A percentile compares a stretch with the other conserved stretches of the same genome.
These are phyloP conservation scores for Galeopsomyia nigrocyanea DNA, from an alignment of 2,888 invertebrate genomes.

Conservation along the genomic window DNA sequence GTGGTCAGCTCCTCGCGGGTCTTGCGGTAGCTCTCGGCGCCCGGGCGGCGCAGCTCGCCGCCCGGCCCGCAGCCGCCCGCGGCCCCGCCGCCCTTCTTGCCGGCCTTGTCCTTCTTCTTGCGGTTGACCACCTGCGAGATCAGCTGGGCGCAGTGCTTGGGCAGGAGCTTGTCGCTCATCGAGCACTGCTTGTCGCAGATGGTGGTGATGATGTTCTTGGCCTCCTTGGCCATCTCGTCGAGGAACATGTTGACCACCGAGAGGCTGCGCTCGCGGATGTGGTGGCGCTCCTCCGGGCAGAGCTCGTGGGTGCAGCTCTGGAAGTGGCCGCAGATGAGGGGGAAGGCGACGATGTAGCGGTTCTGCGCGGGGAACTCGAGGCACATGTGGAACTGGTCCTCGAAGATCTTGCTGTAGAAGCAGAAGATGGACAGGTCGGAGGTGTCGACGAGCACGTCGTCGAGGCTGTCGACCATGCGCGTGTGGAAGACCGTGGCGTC, in stretches of 20 bases:
- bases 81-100: conserved; percentile 74
- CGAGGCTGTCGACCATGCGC: conserved; percentile 97
- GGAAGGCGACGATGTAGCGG: conserved; percentile 97
- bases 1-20: conserved; percentile 96
- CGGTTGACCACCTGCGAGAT: conserved; percentile 90
- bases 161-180: conserved; percentile 93
- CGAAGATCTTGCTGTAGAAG: conserved; percentile 96
- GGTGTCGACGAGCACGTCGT: conserved; percentile 96
- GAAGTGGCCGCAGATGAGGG: conserved; percentile 97
- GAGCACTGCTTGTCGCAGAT: conserved; percentile 99
- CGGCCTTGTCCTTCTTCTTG: conserved; percentile 93
- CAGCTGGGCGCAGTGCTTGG: conserved; percentile 94
- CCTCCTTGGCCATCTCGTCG: conserved; percentile 99
- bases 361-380: conserved; percentile 99
- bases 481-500: conserved; percentile 98
- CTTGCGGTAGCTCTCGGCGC: conserved; percentile 95
- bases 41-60: conserved; percentile 86
- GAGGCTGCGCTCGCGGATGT: conserved; percentile 93
- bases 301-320: conserved; percentile 98
- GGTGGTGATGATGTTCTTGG: conserved; percentile 97
- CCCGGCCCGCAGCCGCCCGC: conserved; percentile 18
- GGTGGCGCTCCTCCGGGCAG: conserved; percentile 98
- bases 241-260: conserved; percentile 97
- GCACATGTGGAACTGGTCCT: conserved; percentile 98
- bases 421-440: conserved; percentile 98